Evolutionary conservation across 2,888 invertebrate species (phyloP).

Genomic region (Philonicus albiceps): DNA sequence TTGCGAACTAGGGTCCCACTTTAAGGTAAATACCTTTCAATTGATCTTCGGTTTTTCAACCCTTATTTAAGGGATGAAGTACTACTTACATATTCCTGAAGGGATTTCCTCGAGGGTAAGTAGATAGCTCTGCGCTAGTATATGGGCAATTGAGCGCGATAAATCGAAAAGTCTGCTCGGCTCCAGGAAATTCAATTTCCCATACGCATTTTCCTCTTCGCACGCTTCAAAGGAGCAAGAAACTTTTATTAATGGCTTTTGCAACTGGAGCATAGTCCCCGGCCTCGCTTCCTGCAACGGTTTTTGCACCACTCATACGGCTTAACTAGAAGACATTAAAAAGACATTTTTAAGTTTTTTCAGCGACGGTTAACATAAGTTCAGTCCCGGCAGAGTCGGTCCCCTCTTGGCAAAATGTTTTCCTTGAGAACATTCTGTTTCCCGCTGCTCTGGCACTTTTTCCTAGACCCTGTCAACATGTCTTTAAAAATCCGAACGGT

Average conservation of each 20-base stretch:
- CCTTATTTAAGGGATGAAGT: conserved; percentile 22
- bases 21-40: conserved; percentile 21
- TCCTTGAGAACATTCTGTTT: background rate
- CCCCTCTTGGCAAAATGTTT: background rate
- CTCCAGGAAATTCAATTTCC: conserved; percentile 34
- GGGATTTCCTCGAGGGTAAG: conserved; percentile 28
- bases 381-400: background rate
- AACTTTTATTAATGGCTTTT: conserved; percentile 46
- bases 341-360: conserved; percentile 49
- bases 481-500: conserved; percentile 13
- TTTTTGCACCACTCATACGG: conserved; percentile 13
- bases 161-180: conserved; percentile 27
- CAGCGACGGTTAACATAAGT: conserved; percentile 45
- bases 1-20: conserved; percentile 1
- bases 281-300: background rate
- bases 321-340: conserved; percentile 45
- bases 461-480: conserved; percentile 17
- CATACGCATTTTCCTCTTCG: conserved; percentile 29
- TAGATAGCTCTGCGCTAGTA: conserved; percentile 3
- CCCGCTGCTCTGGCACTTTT: background rate
- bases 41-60: conserved; percentile 22
- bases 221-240: conserved; percentile 20
- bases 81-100: conserved; percentile 3
- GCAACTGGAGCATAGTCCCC: conserved; percentile 37
- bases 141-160: conserved; percentile 28